Base-by-base conservation (phyloP, 2,113 vertebrate species). In the Ctenomys sociabilis region DNA sequence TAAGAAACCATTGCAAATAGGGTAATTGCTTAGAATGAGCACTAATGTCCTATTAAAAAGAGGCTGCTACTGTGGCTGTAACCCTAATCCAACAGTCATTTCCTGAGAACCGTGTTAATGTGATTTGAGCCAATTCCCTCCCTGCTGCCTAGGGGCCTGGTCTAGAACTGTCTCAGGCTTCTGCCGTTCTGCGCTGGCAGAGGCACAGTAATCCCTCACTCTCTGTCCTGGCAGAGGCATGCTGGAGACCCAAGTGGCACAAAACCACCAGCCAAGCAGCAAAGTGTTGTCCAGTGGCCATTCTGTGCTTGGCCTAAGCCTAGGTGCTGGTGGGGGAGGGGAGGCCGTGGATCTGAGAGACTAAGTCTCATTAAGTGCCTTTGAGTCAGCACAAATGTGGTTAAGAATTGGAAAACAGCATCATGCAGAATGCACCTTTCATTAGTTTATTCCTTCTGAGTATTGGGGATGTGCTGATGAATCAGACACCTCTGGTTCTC, bases 51-150 rank as follows among this genome's bases (percentile, higher is more conserved):
- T 96, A 95, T 97, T 98, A 96, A 90, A 88, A 94, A 77, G 88
- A 94, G 66, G 88, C 89, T 52, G 93, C 85, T 88, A 93, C 90
- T 82, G 45, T 68, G 87, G 54, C 95, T 87, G 59, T 95, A 91
- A 68, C 75, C 83, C 94, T 97, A 82, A 95, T 96, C 97, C 88
- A 83, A 90, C 93, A 89, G 77, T 13, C 49, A 0, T 91, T 97
- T 97, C 97, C 96, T 97, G 96, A 97, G 87, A 81, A 88, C 87
- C 93, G 82, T 28, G n/a, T 54, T 98, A 97, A 97, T 97, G 94
- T 28, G 81, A 97, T 97, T 94, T 93, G 96, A 80, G 85, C 94
- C 92, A 43, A 95, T 97, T 96, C 52, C 43, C n/a, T 96, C 63
- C 89, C 59, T 37, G 66, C 10, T 45, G 96, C 93, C 88, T 82